Conservation (phyloP, 1,140 invertebrate species). For the Pemphigus obesinymphae region DNA sequence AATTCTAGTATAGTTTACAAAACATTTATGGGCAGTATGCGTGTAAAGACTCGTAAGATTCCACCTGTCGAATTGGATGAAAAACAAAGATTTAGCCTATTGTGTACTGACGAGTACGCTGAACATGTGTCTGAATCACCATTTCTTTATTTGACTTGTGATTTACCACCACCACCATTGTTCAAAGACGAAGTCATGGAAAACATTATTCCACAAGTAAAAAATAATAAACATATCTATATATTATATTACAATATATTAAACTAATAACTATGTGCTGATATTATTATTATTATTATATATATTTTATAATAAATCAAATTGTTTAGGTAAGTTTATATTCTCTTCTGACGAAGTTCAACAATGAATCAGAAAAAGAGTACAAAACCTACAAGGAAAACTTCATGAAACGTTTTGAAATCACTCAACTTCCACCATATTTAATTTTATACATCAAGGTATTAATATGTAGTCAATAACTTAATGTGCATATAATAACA, state of each 20-base stretch:
- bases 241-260: neutral
- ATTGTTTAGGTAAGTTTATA: constrained; percentile 80
- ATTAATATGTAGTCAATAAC: no score
- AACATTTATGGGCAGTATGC: constrained; percentile 91
- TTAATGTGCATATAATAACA: no score
- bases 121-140: constrained; percentile 83
- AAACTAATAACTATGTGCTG: no score
- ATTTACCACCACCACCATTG: constrained; percentile 90
- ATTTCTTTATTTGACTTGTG: constrained; percentile 93
- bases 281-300: no score
- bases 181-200: constrained; percentile 96
- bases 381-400: constrained; percentile 99
- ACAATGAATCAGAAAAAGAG: constrained; percentile 91
- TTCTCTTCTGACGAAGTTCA: constrained; percentile 90
- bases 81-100: constrained; percentile 68
- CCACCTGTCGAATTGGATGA: constrained; percentile 90
- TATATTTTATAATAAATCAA: no score
- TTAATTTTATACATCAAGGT: constrained; percentile 94
- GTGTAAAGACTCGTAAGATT: constrained; percentile 89
- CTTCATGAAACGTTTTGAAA: constrained; percentile 94
- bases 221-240: neutral
- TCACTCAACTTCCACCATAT: constrained; percentile 91
- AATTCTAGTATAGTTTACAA: constrained; percentile 90
- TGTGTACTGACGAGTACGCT: constrained; percentile 80
- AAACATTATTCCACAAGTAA: constrained; percentile 96